These are phyloP conservation scores for Discoglossus pictus DNA, from an alignment of 2,797 vertebrate genomes.

Conservation along the genomic window DNA sequence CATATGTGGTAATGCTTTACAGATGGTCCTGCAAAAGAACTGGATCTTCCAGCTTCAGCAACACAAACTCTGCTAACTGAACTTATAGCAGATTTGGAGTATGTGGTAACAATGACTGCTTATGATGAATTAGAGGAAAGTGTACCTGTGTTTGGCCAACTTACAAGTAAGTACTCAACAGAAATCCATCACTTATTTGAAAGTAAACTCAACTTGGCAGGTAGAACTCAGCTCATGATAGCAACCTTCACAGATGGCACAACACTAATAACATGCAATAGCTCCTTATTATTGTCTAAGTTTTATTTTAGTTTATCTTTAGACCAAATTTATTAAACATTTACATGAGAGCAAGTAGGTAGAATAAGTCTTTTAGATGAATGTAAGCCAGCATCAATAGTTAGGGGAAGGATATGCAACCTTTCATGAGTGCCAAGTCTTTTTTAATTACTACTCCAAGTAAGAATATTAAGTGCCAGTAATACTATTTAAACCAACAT, in stretches of 20 bases:
- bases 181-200: conserved; percentile 22
- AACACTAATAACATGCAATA: conserved; percentile 26
- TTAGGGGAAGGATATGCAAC: too few species aligned
- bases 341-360: too few species aligned
- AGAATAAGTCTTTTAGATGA: too few species aligned
- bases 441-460: too few species aligned
- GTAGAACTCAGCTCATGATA: conserved; percentile 7
- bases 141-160: conserved; percentile 84
- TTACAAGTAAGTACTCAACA: conserved; percentile 84
- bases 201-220: not conserved
- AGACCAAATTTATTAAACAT: too few species aligned
- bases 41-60: conserved; percentile 79
- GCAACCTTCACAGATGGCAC: conserved; percentile 27
- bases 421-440: too few species aligned
- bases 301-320: too few species aligned
- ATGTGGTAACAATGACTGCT: conserved; percentile 82
- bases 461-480: too few species aligned
- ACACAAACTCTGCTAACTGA: conserved; percentile 84
- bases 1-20: conserved; percentile 61
- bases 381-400: too few species aligned
- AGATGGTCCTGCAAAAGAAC: conserved; percentile 84
- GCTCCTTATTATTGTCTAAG: not conserved
- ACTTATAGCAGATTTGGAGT: conserved; percentile 83
- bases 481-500: too few species aligned
- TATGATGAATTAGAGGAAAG: conserved; percentile 82